Evolutionary conservation across 2,888 invertebrate genomes (phyloP).

Genomic region (Abrostola triplasia): DNA sequence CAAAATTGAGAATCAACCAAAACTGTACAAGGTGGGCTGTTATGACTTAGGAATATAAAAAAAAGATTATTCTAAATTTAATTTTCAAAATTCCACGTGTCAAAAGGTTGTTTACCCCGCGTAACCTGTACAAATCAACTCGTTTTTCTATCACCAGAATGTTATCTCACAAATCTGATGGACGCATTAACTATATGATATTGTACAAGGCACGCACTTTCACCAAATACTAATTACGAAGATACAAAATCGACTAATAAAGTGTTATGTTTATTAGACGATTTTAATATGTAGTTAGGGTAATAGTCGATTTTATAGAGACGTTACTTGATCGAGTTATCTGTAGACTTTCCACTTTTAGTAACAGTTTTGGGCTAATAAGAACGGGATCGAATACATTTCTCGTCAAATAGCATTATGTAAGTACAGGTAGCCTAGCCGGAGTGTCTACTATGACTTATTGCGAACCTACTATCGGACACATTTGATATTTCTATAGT

Average conservation of each 20-base stretch:
- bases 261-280: slow-evolving; percentile 43
- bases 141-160: slow-evolving; percentile 41
- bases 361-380: background rate
- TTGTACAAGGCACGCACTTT: slow-evolving; percentile 42
- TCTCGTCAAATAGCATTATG: background rate
- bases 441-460: too few relatives aligned
- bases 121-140: slow-evolving; percentile 35
- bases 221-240: slow-evolving; percentile 48
- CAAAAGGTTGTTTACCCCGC: slow-evolving; percentile 28
- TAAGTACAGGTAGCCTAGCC: background rate
- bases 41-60: background rate
- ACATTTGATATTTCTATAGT: too few relatives aligned
- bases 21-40: too few relatives aligned
- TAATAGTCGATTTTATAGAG: slow-evolving; percentile 37
- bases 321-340: slow-evolving; percentile 21
- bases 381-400: background rate
- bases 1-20: too few relatives aligned
- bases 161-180: slow-evolving; percentile 46
- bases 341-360: background rate
- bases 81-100: slow-evolving; percentile 5
- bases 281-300: slow-evolving; percentile 17
- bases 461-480: too few relatives aligned
- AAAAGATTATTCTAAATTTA: background rate
- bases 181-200: slow-evolving; percentile 37
- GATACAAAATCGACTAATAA: slow-evolving; percentile 38